These are phyloP conservation scores for Carollia perspicillata DNA, from an alignment of 2,113 vertebrate genomes.

Conservation along the genomic window DNA sequence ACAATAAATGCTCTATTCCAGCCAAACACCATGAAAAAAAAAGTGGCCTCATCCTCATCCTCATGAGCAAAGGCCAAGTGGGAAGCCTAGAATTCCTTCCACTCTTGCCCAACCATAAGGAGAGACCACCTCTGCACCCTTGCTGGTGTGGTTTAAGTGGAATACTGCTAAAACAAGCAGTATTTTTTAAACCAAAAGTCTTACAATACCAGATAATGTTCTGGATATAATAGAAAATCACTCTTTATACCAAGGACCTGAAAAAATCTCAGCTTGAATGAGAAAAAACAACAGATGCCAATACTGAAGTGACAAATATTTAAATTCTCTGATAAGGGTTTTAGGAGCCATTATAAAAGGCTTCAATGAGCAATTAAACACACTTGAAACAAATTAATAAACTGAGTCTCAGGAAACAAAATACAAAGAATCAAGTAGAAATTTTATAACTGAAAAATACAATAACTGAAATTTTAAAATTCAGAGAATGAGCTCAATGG, in stretches of 20 bases:
- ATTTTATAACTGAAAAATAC: not conserved
- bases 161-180: not conserved
- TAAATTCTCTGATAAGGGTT: not conserved
- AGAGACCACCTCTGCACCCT: not conserved
- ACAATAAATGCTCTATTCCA: not conserved
- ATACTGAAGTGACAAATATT: not conserved
- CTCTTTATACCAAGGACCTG: no score
- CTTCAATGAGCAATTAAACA: not conserved
- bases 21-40: not conserved
- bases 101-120: not conserved
- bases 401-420: not conserved
- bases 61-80: not conserved
- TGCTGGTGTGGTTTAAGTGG: not conserved
- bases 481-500: not conserved
- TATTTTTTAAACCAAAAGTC: not conserved
- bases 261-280: no score
- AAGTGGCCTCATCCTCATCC: no score
- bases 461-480: not conserved
- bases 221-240: not conserved
- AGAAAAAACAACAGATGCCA: not conserved
- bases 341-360: not conserved
- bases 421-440: not conserved
- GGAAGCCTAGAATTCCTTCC: not conserved
- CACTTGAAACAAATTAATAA: not conserved
- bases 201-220: not conserved